Evolutionary conservation across 2,888 invertebrate species (phyloP), one percentile per base, ranked within the genome.

Genomic region (Macrophya alboannulata): DNA sequence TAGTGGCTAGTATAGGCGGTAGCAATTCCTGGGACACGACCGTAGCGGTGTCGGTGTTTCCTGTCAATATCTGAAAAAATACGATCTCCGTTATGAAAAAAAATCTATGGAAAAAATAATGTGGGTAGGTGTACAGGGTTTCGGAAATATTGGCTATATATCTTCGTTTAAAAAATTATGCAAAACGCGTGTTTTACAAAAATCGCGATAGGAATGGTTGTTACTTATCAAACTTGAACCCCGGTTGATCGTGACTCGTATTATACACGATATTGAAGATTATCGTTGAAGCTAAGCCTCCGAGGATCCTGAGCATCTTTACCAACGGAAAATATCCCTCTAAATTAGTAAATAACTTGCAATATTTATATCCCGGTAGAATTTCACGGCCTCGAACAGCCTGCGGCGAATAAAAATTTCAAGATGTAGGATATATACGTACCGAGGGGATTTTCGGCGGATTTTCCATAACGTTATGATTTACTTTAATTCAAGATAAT

Each of bases 31-130:
- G 95, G 84, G 95, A 94, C 83, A 96, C 96, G 17, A 96, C 95
- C 0, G 96, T 95, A 86, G 96, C 95, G 0, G 97, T 97, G 93
- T 97, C 97, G 87, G 95, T 95, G 93, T 97, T 97, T 8, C 96
- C 97, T 43, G 95, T 94, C 89, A 97, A 94, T 85, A 97, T 95
- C 97, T 97, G 95, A 51, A 95, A 92, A 88, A 86, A 90, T 85
- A 74, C 37, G 68, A 68, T 68, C 68, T 37, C 37, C 17, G 51
- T 77, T 77, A 51, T 77, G 62, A 40, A 31, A 81, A 81, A 81
- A 77, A 5, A 12, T n/a, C 15, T 5, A 51, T 25, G 48, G 12
- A 40, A 25, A 21, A 15, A 15, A 51, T 4, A 25, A 21, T 51
- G 31, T 25, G 21, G 21, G 21, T 5, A 21, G n/a, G 74, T 84